phyloP scores from a whole-genome alignment of 2,113 vertebrate genomes.

The Triplophysa tibetana region DNA sequence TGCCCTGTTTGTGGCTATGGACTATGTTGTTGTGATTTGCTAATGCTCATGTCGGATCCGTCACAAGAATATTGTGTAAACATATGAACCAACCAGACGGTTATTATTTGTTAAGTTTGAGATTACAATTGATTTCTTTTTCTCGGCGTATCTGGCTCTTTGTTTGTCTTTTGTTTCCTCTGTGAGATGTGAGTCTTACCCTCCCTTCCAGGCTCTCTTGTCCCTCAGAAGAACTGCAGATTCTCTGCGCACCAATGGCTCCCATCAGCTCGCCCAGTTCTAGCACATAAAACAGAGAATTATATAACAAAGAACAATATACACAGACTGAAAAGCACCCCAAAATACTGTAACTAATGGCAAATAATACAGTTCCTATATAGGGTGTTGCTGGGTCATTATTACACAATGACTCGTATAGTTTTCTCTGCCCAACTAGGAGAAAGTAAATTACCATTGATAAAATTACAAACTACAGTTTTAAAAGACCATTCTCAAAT shows the following conservation, averaged over 20 bases:
- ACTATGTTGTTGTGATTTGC: no score
- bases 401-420: not conserved
- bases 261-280: conserved; percentile 76
- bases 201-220: conserved; percentile 81
- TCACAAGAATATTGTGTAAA: not conserved
- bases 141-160: not conserved
- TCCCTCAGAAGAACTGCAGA: conserved; percentile 81
- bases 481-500: conserved; percentile 5
- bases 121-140: not conserved
- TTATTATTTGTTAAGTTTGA: not conserved
- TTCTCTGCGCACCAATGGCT: conserved; percentile 65
- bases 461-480: not conserved
- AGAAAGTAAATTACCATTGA: not conserved
- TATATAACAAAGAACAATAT: conserved; percentile 17
- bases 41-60: no score
- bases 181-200: conserved; percentile 67
- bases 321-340: not conserved
- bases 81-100: not conserved
- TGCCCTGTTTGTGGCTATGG: no score
- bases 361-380: no score
- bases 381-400: no score
- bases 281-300: conserved; percentile 50
- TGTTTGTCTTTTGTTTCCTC: not conserved
- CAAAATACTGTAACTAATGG: not conserved
- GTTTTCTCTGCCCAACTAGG: no score